phyloP scores from a whole-genome alignment of 2,888 invertebrate species.

The Polydrusus tereticollis region DNA sequence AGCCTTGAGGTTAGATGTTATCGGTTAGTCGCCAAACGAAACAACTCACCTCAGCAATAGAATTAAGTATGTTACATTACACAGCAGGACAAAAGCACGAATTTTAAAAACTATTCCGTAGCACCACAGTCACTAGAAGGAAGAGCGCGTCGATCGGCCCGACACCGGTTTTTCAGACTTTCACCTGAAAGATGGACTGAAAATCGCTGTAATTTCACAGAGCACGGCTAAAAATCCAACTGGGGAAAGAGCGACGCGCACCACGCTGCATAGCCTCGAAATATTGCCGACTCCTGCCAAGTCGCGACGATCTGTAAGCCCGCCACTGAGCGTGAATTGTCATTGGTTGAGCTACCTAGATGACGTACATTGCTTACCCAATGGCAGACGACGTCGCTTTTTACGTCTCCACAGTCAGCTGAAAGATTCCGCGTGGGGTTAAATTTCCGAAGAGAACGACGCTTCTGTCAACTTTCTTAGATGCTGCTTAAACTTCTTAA shows the following conservation, averaged over 20 bases:
- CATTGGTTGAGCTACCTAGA: constrained; percentile 65
- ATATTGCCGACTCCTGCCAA: constrained; percentile 64
- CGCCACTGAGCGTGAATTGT: constrained; percentile 65
- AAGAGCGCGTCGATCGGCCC: constrained; percentile 21
- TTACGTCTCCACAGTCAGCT: constrained; percentile 64
- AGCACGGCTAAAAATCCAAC: constrained; percentile 45
- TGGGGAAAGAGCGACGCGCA: constrained; percentile 61
- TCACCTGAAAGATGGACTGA: constrained; percentile 46
- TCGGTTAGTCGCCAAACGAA: constrained; percentile 24
- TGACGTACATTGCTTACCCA: constrained; percentile 65
- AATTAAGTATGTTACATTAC: constrained; percentile 43
- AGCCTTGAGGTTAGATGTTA: constrained; percentile 40
- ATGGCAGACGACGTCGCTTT: constrained; percentile 62
- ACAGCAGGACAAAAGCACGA: constrained; percentile 30
- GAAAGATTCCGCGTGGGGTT: constrained; percentile 63
- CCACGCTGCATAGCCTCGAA: constrained; percentile 63
- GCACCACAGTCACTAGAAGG: constrained; percentile 6
- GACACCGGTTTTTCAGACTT: constrained; percentile 43
- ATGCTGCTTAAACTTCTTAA: constrained; percentile 21
- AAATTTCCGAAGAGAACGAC: constrained; percentile 50
- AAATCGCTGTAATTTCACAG: constrained; percentile 46
- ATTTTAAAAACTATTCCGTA: constrained; percentile 13
- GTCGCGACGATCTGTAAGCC: constrained; percentile 65
- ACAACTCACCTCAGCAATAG: constrained; percentile 41
- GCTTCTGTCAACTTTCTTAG: constrained; percentile 24